Conservation (phyloP, 2,113 vertebrate genomes). For the Paracyprichromis sp. region DNA sequence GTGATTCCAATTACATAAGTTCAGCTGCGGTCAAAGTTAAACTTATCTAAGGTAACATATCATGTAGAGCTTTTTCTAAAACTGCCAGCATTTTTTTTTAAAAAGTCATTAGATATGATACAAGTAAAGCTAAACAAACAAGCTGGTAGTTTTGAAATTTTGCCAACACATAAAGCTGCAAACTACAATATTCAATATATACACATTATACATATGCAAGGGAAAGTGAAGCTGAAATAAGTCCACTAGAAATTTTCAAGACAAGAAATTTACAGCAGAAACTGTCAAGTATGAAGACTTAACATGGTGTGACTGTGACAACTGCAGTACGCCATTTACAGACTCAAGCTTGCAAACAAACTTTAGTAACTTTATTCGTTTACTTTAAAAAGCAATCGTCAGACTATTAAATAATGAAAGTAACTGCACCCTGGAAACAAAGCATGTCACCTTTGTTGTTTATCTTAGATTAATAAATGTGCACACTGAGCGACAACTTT, state of each 20-base stretch:
- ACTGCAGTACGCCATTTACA: accelerated
- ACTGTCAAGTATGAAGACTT: neutral
- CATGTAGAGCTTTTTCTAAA: accelerated
- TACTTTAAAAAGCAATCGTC: accelerated
- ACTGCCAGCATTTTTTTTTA: accelerated
- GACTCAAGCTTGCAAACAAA: neutral
- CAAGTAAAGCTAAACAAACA: neutral
- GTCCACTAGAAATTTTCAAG: neutral
- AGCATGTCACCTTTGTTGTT: neutral
- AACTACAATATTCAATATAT: neutral
- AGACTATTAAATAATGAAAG: accelerated
- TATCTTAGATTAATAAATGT: neutral
- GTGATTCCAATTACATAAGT: neutral
- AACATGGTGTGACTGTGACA: neutral
- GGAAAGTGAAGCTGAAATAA: neutral
- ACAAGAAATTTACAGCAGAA: neutral
- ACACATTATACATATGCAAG: neutral
- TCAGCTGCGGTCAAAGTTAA: neutral
- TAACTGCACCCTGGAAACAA: neutral
- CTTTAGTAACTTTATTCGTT: neutral
- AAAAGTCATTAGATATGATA: neutral
- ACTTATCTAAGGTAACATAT: accelerated
- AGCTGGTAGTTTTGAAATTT: neutral
- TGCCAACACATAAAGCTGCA: neutral
- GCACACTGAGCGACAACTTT: neutral